A percentile compares a stretch with the other conserved stretches of the same genome.
Evolutionary conservation across 2,888 invertebrate species (phyloP).

Genomic region (Drosophila conformis): DNA sequence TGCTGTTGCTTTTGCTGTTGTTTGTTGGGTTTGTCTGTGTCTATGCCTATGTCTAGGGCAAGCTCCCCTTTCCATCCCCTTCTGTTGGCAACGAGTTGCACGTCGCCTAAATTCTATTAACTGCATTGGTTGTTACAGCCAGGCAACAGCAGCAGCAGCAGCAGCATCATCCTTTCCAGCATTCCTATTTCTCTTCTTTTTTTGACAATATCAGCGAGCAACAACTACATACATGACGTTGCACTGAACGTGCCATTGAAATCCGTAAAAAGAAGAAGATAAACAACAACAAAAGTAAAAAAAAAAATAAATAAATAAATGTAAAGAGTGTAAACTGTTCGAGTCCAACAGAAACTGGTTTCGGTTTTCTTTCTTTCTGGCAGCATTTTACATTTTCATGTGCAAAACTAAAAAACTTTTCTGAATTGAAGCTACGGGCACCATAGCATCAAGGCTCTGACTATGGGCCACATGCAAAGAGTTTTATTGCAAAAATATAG

Average conservation of each 20-base stretch:
- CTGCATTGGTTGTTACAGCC: slow-evolving; percentile 25
- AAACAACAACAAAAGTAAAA: slow-evolving; percentile 8
- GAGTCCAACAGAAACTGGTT: slow-evolving; percentile 65
- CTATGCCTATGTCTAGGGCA: slow-evolving; percentile 39
- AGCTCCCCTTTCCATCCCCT: background rate
- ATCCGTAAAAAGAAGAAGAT: slow-evolving; percentile 53
- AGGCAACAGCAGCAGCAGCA: slow-evolving; percentile 8
- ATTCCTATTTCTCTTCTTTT: slow-evolving; percentile 56
- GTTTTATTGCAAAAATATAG: slow-evolving; percentile 40
- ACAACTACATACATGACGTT: slow-evolving; percentile 43
- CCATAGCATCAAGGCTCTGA: slow-evolving; percentile 12
- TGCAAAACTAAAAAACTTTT: slow-evolving; percentile 66
- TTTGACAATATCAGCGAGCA: slow-evolving; percentile 42
- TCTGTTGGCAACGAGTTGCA: slow-evolving; percentile 19
- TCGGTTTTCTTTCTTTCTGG: slow-evolving; percentile 63
- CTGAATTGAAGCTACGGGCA: slow-evolving; percentile 46
- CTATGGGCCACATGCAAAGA: slow-evolving; percentile 39
- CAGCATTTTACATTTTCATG: slow-evolving; percentile 70
- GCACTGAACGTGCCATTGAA: slow-evolving; percentile 75
- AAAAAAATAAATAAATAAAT: slow-evolving; percentile 46
- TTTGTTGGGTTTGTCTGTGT: slow-evolving; percentile 24
- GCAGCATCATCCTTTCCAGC: slow-evolving; percentile 62
- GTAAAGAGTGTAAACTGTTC: slow-evolving; percentile 51
- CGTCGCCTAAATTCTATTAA: slow-evolving; percentile 59
- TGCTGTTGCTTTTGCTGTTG: slow-evolving; percentile 12